Evolutionary conservation across 1,140 invertebrate genomes (phyloP), one percentile per base, ranked within the genome.

Genomic region (Propsilocerus akamusi): DNA sequence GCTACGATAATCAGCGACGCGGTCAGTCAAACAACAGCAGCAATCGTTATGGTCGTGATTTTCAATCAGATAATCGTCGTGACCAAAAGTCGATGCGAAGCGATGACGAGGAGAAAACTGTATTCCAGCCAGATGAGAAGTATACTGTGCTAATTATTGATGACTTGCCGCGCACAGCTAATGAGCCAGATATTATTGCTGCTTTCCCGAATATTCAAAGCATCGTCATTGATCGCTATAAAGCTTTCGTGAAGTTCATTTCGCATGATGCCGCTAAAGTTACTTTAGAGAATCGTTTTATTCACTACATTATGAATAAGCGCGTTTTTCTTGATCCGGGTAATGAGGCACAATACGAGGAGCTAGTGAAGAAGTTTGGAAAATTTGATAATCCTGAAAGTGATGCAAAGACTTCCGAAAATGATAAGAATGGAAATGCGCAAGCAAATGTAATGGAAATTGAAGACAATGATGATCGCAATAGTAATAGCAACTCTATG

Each of bases 261-360:
- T 20, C 34, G 2, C 34, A 41, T 41, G 34, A 41, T 8, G 34
- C 34, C 17, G 34, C 34, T 20, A 41, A 41, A 41, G 34, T 20
- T 41, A 20, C 22, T 6, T 10, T 41, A 17, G 34, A 41, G 14
- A 41, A 41, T 20, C n/a, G 34, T 8, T 41, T 41, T 17, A n/a
- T 41, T 17, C 34, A 41, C 22, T 41, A 41, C 14, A 41, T 41
- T 41, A n/a, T 14, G 22, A 41, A 41, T 41, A 41, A 41, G 17
- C 12, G 34, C 10, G 34, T 65, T 4, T 55, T 58, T 5, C 57
- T 65, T 5, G 56, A 54, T 24, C 55, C 54, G 6, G 55, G 61
- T 3, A 52, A 52, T 2, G 60, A 65, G 12, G 56, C 59, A 6
- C 61, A 62, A 14, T 65, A 62, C 23, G 60, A 60, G 17, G 51